phyloP scores from a whole-genome alignment of 2,888 invertebrate genomes.

The Polydrusus cervinus region DNA sequence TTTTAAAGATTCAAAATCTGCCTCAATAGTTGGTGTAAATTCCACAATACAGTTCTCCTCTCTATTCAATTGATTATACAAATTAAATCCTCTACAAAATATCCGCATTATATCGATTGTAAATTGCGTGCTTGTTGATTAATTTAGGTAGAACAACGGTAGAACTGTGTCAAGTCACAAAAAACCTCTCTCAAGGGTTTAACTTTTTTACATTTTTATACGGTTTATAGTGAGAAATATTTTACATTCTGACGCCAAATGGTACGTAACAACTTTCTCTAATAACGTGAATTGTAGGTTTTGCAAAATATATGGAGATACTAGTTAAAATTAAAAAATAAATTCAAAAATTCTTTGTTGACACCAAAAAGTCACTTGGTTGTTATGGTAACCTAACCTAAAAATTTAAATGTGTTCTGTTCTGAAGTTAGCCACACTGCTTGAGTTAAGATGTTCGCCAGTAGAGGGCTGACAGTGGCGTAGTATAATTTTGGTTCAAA shows the following conservation, averaged over 20 bases:
- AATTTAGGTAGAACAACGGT: conserved; percentile 53
- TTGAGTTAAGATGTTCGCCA: too few relatives aligned
- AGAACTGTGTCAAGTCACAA: conserved; percentile 45
- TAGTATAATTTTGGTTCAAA: neutral
- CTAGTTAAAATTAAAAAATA: conserved; percentile 27
- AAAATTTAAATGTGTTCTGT: conserved; percentile 1
- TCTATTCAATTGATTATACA: conserved; percentile 65
- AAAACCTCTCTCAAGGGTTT: neutral
- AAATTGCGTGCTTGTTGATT: conserved; percentile 51
- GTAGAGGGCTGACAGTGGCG: neutral
- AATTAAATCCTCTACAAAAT: conserved; percentile 69
- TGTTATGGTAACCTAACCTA: conserved; percentile 41
- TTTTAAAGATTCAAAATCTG: conserved; percentile 59
- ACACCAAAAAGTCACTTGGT: conserved; percentile 30
- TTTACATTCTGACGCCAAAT: conserved; percentile 3
- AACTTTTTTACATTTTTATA: conserved; percentile 25
- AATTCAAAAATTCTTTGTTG: conserved; percentile 26
- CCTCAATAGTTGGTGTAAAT: conserved; percentile 58
- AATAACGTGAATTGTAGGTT: neutral
- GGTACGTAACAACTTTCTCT: neutral
- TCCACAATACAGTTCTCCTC: conserved; percentile 57
- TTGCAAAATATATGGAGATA: neutral
- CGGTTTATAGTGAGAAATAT: conserved; percentile 23
- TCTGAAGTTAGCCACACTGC: conserved; percentile 12
- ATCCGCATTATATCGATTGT: conserved; percentile 69